Evolutionary conservation across 92 coral and sea anemone species (phyloP), one percentile per base, ranked within the genome.

Genomic region (Actinostola sp.): DNA sequence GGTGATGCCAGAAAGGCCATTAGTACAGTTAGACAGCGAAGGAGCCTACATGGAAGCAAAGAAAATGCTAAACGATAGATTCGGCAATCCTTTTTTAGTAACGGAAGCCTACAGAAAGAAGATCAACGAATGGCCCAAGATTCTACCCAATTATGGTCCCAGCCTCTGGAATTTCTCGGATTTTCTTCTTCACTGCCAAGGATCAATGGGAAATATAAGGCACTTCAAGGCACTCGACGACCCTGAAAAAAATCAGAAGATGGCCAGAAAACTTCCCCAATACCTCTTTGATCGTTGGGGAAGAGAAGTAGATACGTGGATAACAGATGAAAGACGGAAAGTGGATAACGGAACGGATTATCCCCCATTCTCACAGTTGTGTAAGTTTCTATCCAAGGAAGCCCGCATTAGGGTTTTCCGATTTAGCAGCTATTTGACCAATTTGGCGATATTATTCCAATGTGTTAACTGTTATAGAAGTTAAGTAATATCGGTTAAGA

Each of bases 1-100:
- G 86, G 92, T 1, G 83, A 88, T 44, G 80, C 89, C 16, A 87
- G 76, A 57, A 81, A 87, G 71, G 84, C 81, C 24, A 72, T 87
- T 14, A 82, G 79, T 64, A 81, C 82, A 34, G 29, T 52, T 67
- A 54, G 72, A 83, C 12, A 79, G 55, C 44, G 55, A 36, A n/a
- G 86, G 79, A 6, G 84, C 85, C 43, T 88, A 84, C 73, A 46
- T 32, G n/a, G 51, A 71, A 39, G 86, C 89, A 5, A 88, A 64
- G 76, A 57, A 41, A 25, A 42, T 79, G 7, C 75, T 88, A 32
- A 48, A 67, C 5, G 54, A 59, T 25, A 68, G 89, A 29, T 88
- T 56, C 49, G 89, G 86, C 0, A 88, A 88, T 45, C 77, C 83
- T 34, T 75, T 84, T 66, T 61, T 83, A 5, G 87, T 88, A 77